A percentile compares a stretch with the other conserved stretches of the same genome.
Evolutionary conservation across 2,888 invertebrate genomes (phyloP).

Genomic region (Leucophenga maculata): DNA sequence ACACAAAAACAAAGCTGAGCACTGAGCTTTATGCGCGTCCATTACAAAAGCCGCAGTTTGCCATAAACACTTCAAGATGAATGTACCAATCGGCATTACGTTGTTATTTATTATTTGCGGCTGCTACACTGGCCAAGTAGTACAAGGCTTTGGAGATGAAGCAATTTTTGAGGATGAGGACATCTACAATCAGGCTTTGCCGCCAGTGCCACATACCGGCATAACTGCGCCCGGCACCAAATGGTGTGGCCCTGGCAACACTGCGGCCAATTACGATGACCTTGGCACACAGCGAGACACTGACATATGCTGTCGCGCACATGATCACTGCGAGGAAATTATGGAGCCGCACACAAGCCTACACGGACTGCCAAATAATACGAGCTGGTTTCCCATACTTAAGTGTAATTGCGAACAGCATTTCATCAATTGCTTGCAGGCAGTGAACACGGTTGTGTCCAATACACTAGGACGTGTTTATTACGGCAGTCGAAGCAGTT

Average conservation of each 20-base stretch:
- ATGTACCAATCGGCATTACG: neutral
- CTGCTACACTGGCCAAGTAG: conserved; percentile 6
- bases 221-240: conserved; percentile 81
- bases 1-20: conserved; percentile 27
- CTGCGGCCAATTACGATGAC: conserved; percentile 84
- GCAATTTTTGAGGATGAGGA: conserved; percentile 71
- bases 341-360: conserved; percentile 59
- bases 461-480: conserved; percentile 68
- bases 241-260: conserved; percentile 93
- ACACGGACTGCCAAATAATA: conserved; percentile 65
- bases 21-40: conserved; percentile 21
- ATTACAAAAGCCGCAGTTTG: neutral
- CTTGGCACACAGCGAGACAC: conserved; percentile 86
- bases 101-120: neutral
- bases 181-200: conserved; percentile 66
- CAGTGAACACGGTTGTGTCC: conserved; percentile 57
- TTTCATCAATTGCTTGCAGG: conserved; percentile 69
- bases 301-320: conserved; percentile 89
- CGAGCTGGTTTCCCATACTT: conserved; percentile 69
- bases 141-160: conserved; percentile 58
- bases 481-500: conserved; percentile 61
- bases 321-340: conserved; percentile 76
- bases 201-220: conserved; percentile 58
- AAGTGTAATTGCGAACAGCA: conserved; percentile 69
- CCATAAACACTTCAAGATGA: neutral